phyloP scores from a whole-genome alignment of 2,113 vertebrate species.

The Plotosus lineatus region DNA sequence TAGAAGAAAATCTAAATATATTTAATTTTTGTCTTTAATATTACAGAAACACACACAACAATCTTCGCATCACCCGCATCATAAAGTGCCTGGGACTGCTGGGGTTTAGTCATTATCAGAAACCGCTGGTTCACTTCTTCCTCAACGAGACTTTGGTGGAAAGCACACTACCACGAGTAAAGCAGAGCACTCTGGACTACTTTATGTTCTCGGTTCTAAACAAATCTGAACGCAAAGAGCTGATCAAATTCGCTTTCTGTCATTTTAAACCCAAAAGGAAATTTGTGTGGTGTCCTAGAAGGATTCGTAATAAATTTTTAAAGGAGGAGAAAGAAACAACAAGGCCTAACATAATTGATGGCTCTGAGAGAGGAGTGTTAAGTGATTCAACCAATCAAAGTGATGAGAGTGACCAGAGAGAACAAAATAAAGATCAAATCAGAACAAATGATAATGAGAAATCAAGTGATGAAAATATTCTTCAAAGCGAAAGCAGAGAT shows the following conservation, averaged over 20 bases:
- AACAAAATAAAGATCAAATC: neutral
- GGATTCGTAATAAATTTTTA: slow-evolving; percentile 58
- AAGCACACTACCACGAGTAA: slow-evolving; percentile 67
- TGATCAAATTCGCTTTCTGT: slow-evolving; percentile 79
- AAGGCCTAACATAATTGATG: neutral
- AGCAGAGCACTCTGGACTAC: slow-evolving; percentile 86
- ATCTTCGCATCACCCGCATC: slow-evolving; percentile 88
- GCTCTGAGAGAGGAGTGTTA: neutral
- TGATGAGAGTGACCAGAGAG: neutral
- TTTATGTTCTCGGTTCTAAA: slow-evolving; percentile 84
- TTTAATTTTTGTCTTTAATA: slow-evolving; percentile 11
- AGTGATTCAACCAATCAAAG: neutral
- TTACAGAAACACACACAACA: slow-evolving; percentile 84
- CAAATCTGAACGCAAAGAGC: slow-evolving; percentile 67
- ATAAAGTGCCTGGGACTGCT: slow-evolving; percentile 90
- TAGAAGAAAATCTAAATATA: neutral
- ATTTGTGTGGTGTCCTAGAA: slow-evolving; percentile 85
- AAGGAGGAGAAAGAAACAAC: neutral
- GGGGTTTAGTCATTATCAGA: slow-evolving; percentile 80
- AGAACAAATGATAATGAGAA: neutral
- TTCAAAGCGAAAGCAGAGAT: neutral
- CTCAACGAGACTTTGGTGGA: slow-evolving; percentile 79
- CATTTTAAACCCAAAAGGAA: slow-evolving; percentile 64
- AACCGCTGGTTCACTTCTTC: slow-evolving; percentile 86
- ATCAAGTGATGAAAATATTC: neutral